phyloP scores from a whole-genome alignment of 2,888 invertebrate genomes.

The Mantis religiosa region DNA sequence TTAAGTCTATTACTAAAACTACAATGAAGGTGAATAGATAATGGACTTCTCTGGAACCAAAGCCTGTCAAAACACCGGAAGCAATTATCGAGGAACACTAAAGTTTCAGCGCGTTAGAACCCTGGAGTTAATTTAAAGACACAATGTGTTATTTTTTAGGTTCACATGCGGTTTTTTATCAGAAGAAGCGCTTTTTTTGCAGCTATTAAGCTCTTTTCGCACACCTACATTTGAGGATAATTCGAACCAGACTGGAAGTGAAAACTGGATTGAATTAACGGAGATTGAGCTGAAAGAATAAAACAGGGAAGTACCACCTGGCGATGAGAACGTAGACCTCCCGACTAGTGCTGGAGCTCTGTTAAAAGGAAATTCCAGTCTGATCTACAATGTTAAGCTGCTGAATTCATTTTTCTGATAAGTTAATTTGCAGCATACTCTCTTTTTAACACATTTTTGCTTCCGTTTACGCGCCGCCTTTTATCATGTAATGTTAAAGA shows the following conservation, averaged over 20 bases:
- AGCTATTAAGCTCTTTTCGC: not conserved
- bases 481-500: too few species aligned
- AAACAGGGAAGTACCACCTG: too few species aligned
- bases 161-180: not conserved
- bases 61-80: slow-evolving; percentile 17
- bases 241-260: not conserved
- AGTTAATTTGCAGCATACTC: too few species aligned
- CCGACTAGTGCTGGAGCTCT: too few species aligned
- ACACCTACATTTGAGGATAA: not conserved
- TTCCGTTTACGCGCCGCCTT: too few species aligned
- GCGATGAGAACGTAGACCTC: too few species aligned
- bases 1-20: slow-evolving; percentile 10
- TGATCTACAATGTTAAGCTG: too few species aligned
- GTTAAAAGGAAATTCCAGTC: too few species aligned
- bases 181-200: not conserved
- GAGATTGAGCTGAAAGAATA: not conserved
- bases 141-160: not conserved
- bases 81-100: slow-evolving; percentile 11
- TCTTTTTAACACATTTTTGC: too few species aligned
- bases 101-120: slow-evolving; percentile 2
- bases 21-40: slow-evolving; percentile 16
- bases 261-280: not conserved
- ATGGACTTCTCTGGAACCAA: not conserved
- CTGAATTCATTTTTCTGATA: too few species aligned
- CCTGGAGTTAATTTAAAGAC: slow-evolving; percentile 8